Evolutionary conservation across 64 coral and sea anemone species (phyloP).

Genomic region (Montipora sp.): DNA sequence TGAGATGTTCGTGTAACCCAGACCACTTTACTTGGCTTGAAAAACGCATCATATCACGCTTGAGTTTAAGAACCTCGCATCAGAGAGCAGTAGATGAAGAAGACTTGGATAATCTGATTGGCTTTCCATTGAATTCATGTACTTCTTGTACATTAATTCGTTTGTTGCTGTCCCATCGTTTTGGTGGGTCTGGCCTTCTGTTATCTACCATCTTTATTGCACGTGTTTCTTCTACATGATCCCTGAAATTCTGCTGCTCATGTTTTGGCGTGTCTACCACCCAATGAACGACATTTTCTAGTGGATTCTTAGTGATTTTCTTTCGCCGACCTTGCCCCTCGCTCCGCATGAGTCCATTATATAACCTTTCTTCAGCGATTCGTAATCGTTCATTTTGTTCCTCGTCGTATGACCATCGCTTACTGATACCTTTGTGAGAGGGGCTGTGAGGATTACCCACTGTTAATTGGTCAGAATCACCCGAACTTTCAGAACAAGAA

Average conservation of each 20-base stretch:
- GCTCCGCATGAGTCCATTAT: background rate
- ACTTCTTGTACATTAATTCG: background rate
- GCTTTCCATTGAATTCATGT: background rate
- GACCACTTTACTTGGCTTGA: background rate
- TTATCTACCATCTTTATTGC: background rate
- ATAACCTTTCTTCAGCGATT: constrained; percentile 31
- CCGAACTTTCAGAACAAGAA: constrained; percentile 64
- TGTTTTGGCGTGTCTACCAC: constrained; percentile 27
- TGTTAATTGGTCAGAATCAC: constrained; percentile 54
- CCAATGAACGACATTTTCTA: constrained; percentile 29
- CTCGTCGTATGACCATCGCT: constrained; percentile 29
- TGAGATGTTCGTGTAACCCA: background rate
- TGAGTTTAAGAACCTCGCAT: background rate
- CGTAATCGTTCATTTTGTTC: constrained; percentile 51
- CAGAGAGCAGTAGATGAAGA: constrained; percentile 20
- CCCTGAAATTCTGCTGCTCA: background rate
- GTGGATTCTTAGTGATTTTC: constrained; percentile 1
- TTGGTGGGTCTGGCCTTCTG: constrained; percentile 16
- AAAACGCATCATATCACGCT: background rate
- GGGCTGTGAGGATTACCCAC: constrained; percentile 41
- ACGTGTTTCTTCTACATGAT: background rate
- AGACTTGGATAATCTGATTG: background rate
- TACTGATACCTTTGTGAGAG: background rate
- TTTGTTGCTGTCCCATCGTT: constrained; percentile 28
- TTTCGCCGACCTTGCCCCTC: constrained; percentile 3